phyloP scores from a whole-genome alignment of 2,113 vertebrate species.

The Columba janthina region DNA sequence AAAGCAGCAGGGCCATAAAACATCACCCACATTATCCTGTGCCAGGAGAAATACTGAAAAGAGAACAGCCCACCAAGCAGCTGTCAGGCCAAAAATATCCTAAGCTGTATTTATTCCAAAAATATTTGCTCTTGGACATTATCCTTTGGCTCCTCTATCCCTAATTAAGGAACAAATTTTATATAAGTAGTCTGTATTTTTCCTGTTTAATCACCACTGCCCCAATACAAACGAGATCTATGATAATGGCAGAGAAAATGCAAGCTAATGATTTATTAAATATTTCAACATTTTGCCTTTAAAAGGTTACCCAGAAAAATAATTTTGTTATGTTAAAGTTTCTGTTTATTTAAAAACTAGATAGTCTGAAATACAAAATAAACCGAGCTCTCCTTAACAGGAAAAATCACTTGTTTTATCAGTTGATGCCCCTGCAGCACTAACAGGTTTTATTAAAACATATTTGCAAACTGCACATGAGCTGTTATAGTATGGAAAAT shows the following conservation, averaged over 20 bases:
- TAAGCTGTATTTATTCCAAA: background rate
- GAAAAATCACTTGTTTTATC: background rate
- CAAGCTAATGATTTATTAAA: background rate
- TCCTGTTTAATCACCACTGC: background rate
- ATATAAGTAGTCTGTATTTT: background rate
- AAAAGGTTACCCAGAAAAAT: background rate
- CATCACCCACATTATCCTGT: background rate
- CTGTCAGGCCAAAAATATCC: slow-evolving; percentile 5
- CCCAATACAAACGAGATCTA: background rate
- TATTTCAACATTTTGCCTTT: background rate
- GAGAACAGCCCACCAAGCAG: background rate
- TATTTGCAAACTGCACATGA: background rate
- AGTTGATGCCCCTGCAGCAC: background rate
- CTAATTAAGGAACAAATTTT: background rate
- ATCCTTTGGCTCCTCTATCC: background rate
- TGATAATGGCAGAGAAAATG: background rate
- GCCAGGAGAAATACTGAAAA: slow-evolving; percentile 20
- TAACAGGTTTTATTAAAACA: background rate
- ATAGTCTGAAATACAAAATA: background rate
- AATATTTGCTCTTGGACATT: slow-evolving; percentile 10
- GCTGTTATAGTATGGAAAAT: background rate
- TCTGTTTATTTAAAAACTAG: background rate
- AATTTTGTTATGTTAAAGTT: background rate
- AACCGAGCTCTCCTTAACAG: background rate
- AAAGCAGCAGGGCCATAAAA: background rate